These are phyloP conservation scores for Crocallis elinguaria DNA, from an alignment of 2,888 invertebrate species.

Conservation along the genomic window DNA sequence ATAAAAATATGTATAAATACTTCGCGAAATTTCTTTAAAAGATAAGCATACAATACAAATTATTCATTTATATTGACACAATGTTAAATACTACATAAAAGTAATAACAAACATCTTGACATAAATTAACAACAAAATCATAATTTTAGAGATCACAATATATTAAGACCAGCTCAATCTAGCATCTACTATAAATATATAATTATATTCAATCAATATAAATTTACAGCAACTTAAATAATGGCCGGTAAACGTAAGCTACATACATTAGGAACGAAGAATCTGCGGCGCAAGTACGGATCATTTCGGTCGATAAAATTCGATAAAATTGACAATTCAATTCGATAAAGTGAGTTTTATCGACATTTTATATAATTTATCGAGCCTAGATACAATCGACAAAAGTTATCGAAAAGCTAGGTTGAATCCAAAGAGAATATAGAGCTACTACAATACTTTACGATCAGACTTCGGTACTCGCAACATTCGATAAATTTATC, in stretches of 20 bases:
- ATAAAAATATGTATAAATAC: conserved; percentile 24
- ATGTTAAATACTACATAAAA: conserved; percentile 15
- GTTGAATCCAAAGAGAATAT: too few relatives aligned
- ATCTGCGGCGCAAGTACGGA: too few relatives aligned
- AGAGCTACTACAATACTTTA: too few relatives aligned
- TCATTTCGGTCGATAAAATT: too few relatives aligned
- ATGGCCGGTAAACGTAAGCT: background rate
- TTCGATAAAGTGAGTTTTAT: too few relatives aligned
- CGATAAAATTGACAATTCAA: too few relatives aligned
- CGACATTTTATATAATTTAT: too few relatives aligned
- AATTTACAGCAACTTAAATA: background rate
- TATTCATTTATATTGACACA: conserved; percentile 10
- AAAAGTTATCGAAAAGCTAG: too few relatives aligned
- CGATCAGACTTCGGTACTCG: too few relatives aligned
- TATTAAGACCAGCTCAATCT: conserved; percentile 52
- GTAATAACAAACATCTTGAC: conserved; percentile 32
- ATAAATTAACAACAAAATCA: conserved; percentile 58
- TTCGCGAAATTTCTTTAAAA: background rate
- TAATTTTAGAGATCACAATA: conserved; percentile 69
- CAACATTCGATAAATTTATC: too few relatives aligned
- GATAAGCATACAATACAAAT: conserved; percentile 2
- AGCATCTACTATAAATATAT: conserved; percentile 5
- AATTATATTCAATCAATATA: background rate
- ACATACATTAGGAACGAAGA: background rate
- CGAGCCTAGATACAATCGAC: too few relatives aligned